A percentile compares a stretch with the other conserved stretches of the same genome.
Evolutionary conservation across 1,140 invertebrate genomes (phyloP).

Genomic region (Lepidurus arcticus): DNA sequence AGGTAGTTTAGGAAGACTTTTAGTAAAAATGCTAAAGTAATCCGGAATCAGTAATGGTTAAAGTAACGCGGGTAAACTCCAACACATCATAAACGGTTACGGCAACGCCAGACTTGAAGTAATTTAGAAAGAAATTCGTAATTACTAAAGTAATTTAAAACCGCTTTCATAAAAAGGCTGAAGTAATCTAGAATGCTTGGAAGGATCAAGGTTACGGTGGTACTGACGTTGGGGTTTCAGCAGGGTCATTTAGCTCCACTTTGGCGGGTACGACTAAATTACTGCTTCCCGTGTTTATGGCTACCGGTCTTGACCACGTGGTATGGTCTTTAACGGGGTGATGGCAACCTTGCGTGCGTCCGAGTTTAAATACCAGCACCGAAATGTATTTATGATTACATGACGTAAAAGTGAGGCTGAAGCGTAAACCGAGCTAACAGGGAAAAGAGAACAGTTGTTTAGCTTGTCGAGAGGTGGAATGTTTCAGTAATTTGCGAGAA

Average conservation of each 20-base stretch:
- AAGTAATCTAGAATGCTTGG: not conserved
- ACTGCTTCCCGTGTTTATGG: constrained; percentile 10
- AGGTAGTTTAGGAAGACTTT: too few species aligned
- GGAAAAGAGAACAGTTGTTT: not conserved
- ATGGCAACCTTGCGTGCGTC: constrained; percentile 14
- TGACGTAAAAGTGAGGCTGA: not conserved
- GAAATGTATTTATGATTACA: not conserved
- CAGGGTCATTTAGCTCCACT: not conserved
- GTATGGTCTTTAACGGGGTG: not conserved
- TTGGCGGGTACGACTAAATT: not conserved
- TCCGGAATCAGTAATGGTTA: too few species aligned
- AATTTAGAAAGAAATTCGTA: too few species aligned
- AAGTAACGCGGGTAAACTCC: too few species aligned
- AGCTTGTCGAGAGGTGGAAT: not conserved
- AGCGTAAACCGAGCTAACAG: not conserved
- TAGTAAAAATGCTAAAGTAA: too few species aligned
- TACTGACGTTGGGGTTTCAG: not conserved
- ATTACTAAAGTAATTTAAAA: too few species aligned
- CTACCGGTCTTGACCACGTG: not conserved
- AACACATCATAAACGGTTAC: too few species aligned
- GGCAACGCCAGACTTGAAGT: too few species aligned
- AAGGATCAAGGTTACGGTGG: not conserved
- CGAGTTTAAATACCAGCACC: not conserved
- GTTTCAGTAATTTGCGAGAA: not conserved
- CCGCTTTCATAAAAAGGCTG: too few species aligned